Conservation (phyloP, 2,113 vertebrate genomes). For the Daubentonia madagascariensis region DNA sequence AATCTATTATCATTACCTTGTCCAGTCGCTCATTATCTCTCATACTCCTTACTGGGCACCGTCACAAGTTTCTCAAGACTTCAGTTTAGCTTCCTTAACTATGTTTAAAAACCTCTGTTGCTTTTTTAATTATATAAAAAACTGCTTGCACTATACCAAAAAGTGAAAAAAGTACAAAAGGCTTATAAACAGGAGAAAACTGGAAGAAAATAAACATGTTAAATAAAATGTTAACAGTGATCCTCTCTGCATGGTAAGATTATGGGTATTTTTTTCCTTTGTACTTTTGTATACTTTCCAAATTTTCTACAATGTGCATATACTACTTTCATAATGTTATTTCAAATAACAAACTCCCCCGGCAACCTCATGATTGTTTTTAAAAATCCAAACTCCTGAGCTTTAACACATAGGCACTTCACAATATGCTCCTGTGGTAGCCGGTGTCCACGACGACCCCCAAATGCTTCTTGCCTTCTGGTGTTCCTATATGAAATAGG, state of each 20-base stretch:
- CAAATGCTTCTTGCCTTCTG: not conserved
- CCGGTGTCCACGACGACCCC: not conserved
- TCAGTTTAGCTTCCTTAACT: not conserved
- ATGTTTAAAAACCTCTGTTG: not conserved
- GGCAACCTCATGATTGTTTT: not conserved
- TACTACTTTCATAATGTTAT: not conserved
- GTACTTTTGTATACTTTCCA: not conserved
- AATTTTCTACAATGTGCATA: not conserved
- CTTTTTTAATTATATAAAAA: not conserved
- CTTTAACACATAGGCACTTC: not conserved
- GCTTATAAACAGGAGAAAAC: not conserved
- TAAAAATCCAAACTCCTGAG: not conserved
- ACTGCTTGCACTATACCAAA: not conserved
- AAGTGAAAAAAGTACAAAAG: not conserved
- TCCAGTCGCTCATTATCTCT: not conserved
- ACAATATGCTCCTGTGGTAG: not conserved
- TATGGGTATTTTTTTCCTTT: not conserved
- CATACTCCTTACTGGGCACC: not conserved
- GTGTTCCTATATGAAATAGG: not conserved
- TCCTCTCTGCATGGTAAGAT: not conserved
- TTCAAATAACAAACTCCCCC: not conserved
- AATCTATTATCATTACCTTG: not conserved
- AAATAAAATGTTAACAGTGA: not conserved
- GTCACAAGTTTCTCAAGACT: not conserved
- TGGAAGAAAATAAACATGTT: not conserved